A percentile compares a stretch with the other conserved stretches of the same genome.
Conservation (phyloP, 2,888 invertebrate genomes). For the Spilarctia lutea region DNA sequence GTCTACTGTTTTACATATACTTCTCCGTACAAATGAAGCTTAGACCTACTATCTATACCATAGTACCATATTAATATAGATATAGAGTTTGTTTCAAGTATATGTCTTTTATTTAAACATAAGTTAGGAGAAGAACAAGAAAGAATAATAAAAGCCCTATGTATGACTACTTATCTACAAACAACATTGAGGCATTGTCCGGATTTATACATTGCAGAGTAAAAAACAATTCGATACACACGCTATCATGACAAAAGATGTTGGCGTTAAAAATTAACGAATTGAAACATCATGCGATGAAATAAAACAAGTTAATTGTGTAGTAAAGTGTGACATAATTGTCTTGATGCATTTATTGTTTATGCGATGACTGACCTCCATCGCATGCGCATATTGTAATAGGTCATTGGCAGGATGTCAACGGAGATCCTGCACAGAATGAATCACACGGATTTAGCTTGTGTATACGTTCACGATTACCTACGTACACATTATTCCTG, state of each 20-base stretch:
- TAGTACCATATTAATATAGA: too few species aligned
- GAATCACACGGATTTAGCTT: slow-evolving; percentile 54
- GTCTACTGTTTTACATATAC: too few species aligned
- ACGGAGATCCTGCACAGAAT: slow-evolving; percentile 56
- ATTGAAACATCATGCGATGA: background rate
- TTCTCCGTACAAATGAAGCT: too few species aligned
- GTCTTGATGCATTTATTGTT: slow-evolving; percentile 56
- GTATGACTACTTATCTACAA: background rate
- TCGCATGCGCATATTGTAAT: slow-evolving; percentile 64
- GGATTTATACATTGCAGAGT: background rate
- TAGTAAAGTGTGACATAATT: slow-evolving; percentile 55
- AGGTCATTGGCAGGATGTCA: slow-evolving; percentile 82
- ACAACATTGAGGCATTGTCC: background rate
- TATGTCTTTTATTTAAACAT: too few species aligned
- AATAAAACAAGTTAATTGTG: slow-evolving; percentile 4
- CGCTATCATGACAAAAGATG: background rate
- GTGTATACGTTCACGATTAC: slow-evolving; percentile 24
- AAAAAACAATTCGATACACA: background rate
- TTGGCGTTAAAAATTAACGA: background rate
- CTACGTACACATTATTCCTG: slow-evolving; percentile 14
- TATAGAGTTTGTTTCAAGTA: too few species aligned
- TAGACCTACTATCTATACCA: too few species aligned
- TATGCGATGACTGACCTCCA: slow-evolving; percentile 49
- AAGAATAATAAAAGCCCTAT: background rate
- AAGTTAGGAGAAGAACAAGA: background rate